A percentile compares a stretch with the other conserved stretches of the same genome.
These are phyloP conservation scores for Ptilorrhoa leucosticta DNA, from an alignment of 2,113 vertebrate species.

Conservation along the genomic window DNA sequence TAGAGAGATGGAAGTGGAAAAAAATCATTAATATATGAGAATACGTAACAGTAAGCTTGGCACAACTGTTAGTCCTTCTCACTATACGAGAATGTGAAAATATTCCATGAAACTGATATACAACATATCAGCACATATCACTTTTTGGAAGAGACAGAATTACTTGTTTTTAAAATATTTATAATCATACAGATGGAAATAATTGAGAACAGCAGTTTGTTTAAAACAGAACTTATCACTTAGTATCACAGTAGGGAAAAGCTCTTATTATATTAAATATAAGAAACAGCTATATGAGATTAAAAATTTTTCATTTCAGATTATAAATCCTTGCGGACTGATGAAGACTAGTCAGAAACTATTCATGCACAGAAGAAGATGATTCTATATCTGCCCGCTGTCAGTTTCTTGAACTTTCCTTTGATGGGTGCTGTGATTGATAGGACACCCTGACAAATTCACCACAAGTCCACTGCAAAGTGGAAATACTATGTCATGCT, in stretches of 20 bases:
- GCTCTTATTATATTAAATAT: not conserved
- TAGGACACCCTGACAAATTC: not conserved
- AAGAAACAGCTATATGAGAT: not conserved
- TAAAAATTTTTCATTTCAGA: not conserved
- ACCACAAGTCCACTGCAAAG: not conserved
- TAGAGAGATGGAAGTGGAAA: not conserved
- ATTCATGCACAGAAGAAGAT: not conserved
- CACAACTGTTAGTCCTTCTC: constrained; percentile 48
- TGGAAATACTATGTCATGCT: not conserved
- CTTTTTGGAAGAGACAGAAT: constrained; percentile 25
- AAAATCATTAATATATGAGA: constrained; percentile 7
- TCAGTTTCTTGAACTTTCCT: not conserved
- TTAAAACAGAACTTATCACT: constrained; percentile 22
- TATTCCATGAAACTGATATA: constrained; percentile 47
- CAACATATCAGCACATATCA: constrained; percentile 45
- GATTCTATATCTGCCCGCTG: not conserved
- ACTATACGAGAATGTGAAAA: constrained; percentile 24
- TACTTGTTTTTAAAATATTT: constrained; percentile 52
- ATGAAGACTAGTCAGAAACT: not conserved
- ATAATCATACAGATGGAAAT: constrained; percentile 38
- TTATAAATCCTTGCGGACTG: not conserved
- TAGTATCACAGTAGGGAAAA: not conserved
- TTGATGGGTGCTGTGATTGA: not conserved
- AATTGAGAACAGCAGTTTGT: constrained; percentile 37
- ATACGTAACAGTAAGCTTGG: not conserved